A percentile compares a stretch with the other conserved stretches of the same genome.
phyloP scores from a whole-genome alignment of 2,888 invertebrate genomes.

The Cataglyphis livida region DNA sequence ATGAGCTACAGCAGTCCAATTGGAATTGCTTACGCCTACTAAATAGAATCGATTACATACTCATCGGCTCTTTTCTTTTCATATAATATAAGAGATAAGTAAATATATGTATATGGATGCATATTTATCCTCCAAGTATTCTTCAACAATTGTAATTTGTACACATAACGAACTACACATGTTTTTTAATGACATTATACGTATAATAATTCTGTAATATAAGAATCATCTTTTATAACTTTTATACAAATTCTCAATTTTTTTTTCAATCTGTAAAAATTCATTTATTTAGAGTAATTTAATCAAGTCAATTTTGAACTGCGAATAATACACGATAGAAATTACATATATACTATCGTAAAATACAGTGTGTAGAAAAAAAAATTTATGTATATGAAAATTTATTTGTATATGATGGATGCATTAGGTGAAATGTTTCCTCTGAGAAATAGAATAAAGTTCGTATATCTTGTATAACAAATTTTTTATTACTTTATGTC shows the following conservation, averaged over 20 bases:
- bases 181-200: background rate
- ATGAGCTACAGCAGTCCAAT: slow-evolving; percentile 80
- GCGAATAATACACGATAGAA: background rate
- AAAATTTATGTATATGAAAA: background rate
- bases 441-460: background rate
- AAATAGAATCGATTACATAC: slow-evolving; percentile 54
- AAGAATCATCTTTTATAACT: background rate
- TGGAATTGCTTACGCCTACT: slow-evolving; percentile 80
- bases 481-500: slow-evolving; percentile 23
- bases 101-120: background rate
- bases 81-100: background rate
- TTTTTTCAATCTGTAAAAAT: background rate
- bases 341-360: background rate
- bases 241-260: background rate
- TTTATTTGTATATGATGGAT: background rate
- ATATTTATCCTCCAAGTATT: background rate
- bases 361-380: background rate
- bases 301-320: background rate
- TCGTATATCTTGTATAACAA: background rate
- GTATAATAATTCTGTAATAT: background rate
- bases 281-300: background rate
- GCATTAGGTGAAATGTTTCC: background rate
- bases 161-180: background rate
- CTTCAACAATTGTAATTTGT: background rate
- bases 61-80: background rate